phyloP scores from a whole-genome alignment of 2,113 vertebrate species.

The Aleadryas rufinucha region DNA sequence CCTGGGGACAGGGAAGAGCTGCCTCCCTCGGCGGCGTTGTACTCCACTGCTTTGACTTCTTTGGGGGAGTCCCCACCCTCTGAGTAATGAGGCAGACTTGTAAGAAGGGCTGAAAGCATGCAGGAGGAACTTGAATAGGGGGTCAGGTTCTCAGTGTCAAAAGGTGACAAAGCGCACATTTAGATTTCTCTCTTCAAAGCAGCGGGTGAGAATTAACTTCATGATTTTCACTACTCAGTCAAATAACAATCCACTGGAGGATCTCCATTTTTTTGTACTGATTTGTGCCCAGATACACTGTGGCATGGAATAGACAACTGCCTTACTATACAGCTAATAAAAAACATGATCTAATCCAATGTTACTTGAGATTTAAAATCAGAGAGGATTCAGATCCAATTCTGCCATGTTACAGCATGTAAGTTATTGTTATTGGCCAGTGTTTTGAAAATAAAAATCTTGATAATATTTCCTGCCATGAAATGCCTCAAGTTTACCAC shows the following conservation, averaged over 20 bases:
- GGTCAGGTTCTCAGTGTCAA: not conserved
- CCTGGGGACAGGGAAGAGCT: not conserved
- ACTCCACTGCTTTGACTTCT: fast-evolving
- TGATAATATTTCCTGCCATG: not conserved
- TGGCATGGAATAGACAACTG: not conserved
- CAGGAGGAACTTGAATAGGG: not conserved
- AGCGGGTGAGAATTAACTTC: not conserved
- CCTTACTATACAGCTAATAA: not conserved
- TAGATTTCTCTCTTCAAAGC: not conserved
- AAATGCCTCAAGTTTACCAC: not conserved
- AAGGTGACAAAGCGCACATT: not conserved
- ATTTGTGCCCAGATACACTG: not conserved
- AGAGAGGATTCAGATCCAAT: not conserved
- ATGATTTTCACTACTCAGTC: not conserved
- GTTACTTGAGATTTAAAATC: not conserved
- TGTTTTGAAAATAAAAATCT: not conserved
- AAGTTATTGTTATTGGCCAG: not conserved
- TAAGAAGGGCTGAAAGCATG: not conserved
- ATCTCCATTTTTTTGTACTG: not conserved
- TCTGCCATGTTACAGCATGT: not conserved
- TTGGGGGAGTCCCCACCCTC: not conserved
- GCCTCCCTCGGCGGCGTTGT: not conserved
- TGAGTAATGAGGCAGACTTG: not conserved
- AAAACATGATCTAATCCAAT: not conserved
- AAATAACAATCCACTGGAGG: not conserved